phyloP scores from a whole-genome alignment of 2,113 vertebrate species.

The Hystrix brachyura region DNA sequence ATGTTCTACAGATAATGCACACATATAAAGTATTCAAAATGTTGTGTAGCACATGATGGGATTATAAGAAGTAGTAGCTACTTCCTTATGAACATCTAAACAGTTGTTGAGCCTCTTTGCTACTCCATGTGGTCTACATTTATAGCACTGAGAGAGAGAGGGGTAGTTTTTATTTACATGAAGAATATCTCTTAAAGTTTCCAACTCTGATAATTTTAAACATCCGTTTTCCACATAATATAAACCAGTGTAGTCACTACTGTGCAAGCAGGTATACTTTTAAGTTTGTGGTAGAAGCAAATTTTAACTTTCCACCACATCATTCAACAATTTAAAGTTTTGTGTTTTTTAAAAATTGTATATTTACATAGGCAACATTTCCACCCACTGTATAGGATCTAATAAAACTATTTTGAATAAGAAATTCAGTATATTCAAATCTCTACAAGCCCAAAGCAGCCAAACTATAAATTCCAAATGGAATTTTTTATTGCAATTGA shows the following conservation, averaged over 20 bases:
- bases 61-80: neutral
- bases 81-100: neutral
- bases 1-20: neutral
- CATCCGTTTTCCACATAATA: neutral
- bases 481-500: neutral
- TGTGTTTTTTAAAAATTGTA: neutral
- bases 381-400: neutral
- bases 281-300: neutral
- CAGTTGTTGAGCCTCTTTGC: neutral
- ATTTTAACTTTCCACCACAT: constrained; percentile 3
- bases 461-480: constrained; percentile 17
- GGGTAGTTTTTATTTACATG: neutral
- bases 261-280: neutral
- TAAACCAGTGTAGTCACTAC: neutral
- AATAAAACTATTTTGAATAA: constrained; percentile 17
- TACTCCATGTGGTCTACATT: neutral
- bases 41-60: neutral
- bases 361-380: neutral
- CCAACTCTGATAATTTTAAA: neutral
- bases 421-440: neutral
- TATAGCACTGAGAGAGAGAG: neutral
- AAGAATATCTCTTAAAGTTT: neutral
- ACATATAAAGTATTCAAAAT: neutral
- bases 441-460: neutral
- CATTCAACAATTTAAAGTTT: constrained; percentile 31